Evolutionary conservation across 2,113 vertebrate genomes (phyloP).

Genomic region (Carollia perspicillata): DNA sequence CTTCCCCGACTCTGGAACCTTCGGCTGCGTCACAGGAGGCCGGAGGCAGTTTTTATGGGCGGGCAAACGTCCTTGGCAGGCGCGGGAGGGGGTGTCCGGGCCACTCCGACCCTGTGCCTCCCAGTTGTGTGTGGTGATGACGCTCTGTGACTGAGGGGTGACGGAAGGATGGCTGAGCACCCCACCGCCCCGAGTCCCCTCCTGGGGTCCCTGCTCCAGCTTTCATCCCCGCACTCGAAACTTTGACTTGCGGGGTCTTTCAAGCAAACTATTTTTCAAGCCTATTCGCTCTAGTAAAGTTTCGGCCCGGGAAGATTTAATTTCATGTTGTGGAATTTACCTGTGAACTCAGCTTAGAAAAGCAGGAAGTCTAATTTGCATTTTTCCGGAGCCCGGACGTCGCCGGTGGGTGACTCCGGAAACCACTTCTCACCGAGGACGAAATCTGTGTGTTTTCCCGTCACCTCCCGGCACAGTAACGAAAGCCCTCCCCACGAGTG

Average conservation of each 20-base stretch:
- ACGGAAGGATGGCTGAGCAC: background rate
- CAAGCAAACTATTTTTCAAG: background rate
- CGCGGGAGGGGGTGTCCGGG: background rate
- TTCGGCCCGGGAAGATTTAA: background rate
- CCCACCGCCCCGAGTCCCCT: background rate
- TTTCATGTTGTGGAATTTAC: background rate
- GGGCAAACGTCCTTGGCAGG: background rate
- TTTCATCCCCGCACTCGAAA: background rate
- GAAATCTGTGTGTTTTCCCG: background rate
- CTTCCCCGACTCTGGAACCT: background rate
- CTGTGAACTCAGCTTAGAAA: background rate
- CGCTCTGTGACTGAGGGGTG: background rate
- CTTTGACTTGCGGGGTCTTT: background rate
- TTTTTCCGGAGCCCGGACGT: constrained; percentile 5
- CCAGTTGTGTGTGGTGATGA: background rate
- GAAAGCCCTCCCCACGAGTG: background rate
- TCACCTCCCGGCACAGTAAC: background rate
- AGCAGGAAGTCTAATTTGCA: background rate
- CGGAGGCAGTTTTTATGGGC: background rate
- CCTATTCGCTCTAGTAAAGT: background rate
- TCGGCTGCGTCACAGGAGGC: background rate
- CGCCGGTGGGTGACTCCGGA: background rate
- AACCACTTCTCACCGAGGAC: background rate
- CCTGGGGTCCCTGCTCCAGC: background rate
- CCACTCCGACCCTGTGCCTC: background rate